Evolutionary conservation across 2,888 invertebrate species (phyloP).

Genomic region (Lepeophtheirus nordmannii): DNA sequence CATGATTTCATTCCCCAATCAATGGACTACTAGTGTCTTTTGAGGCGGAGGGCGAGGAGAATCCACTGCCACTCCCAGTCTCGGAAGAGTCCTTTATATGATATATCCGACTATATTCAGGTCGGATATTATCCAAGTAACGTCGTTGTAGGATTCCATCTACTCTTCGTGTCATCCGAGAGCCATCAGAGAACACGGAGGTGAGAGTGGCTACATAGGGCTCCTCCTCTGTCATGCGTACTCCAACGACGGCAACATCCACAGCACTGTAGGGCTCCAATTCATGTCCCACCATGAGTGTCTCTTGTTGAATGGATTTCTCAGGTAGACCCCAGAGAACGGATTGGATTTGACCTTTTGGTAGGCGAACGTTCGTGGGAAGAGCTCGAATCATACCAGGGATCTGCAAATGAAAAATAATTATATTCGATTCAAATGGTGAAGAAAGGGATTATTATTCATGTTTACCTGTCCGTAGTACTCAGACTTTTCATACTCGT

Average conservation of each 20-base stretch:
- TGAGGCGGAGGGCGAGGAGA: background rate
- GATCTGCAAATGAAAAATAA: constrained; percentile 11
- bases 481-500: constrained; percentile 24
- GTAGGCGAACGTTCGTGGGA: constrained; percentile 11
- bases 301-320: constrained; percentile 18
- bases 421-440: background rate
- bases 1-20: constrained; percentile 4
- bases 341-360: constrained; percentile 23
- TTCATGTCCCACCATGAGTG: constrained; percentile 22
- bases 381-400: constrained; percentile 23
- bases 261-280: constrained; percentile 2
- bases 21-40: constrained; percentile 6
- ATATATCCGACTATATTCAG: constrained; percentile 20
- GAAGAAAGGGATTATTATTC: background rate
- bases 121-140: constrained; percentile 23
- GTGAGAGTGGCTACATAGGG: constrained; percentile 18
- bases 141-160: constrained; percentile 13
- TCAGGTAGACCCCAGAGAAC: constrained; percentile 21
- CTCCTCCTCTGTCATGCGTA: constrained; percentile 15
- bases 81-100: constrained; percentile 14
- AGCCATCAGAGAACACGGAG: constrained; percentile 18
- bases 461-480: constrained; percentile 22
- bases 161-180: background rate
- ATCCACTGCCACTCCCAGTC: background rate
- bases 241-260: constrained; percentile 16